Base-by-base conservation (phyloP, 1,140 invertebrate genomes). In the Propsilocerus akamusi region DNA sequence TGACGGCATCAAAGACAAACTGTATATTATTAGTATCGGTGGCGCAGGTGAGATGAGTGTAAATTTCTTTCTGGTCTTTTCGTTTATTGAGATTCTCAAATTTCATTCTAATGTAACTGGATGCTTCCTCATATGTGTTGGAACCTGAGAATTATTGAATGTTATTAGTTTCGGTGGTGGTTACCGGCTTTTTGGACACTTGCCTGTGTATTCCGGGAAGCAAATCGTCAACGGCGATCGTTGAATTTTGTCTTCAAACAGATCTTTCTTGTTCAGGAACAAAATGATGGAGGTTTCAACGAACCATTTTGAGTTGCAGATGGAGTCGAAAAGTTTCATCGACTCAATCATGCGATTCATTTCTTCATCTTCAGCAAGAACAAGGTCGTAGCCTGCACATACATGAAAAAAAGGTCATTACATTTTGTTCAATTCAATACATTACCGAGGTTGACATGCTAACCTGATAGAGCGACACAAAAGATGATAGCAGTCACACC, bases 221-320 rank as follows among this genome's bases (percentile, higher is more conserved):
- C 91, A 95, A 64, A 95, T 87, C 51, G 85, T 93, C 28, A 97
- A 67, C n/a, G 90, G 86, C 57, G 86, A 93, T 68, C 85, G 83
- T 50, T 72, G 74, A 56, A 92, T 93, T 70, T 92, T 92, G 56
- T 92, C 88, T 61, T 93, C 88, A 65, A 97, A 97, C 49, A 97
- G 72, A 77, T 97, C 93, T 66, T 95, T 95, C 61, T 97, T 97
- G 68, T 97, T 97, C 23, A 97, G 72, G 68, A 97, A 97, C 46
- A 97, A 72, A 61, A 96, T 96, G 54, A 96, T 96, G n/a, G 91
- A 95, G 12, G 93, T 96, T 58, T 96, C 90, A 48, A 90, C 86
- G 65, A 96, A 96, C 92, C 92, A 97, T 70, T 96, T 96, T 65
- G 92, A 95, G 69, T 96, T 96, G 67, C 93, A 97, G 61, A 97